phyloP scores from a whole-genome alignment of 2,888 invertebrate genomes.

The Caenorhabditis becei region DNA sequence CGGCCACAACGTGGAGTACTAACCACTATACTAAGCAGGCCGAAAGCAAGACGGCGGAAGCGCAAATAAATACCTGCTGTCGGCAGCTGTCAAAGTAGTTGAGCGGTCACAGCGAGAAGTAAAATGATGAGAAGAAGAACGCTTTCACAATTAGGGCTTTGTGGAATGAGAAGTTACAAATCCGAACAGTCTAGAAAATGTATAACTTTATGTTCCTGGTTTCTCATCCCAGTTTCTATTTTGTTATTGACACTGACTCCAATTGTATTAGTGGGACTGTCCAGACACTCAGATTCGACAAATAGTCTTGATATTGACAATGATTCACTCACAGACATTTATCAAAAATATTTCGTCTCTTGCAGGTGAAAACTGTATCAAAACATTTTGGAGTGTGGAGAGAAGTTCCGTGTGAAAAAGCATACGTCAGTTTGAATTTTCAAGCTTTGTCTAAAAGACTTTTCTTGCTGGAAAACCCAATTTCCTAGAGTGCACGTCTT shows the following conservation, averaged over 20 bases:
- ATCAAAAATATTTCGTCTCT: not conserved
- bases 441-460: not conserved
- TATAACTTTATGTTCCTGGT: not conserved
- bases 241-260: not conserved
- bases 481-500: slow-evolving; percentile 46
- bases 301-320: slow-evolving; percentile 1
- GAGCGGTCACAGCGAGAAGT: not conserved
- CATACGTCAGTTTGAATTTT: not conserved
- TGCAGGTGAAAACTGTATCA: not conserved
- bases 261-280: not conserved
- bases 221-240: not conserved
- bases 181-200: slow-evolving; percentile 2
- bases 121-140: no score
- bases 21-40: slow-evolving; percentile 77
- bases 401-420: not conserved
- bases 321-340: not conserved
- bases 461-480: slow-evolving; percentile 20
- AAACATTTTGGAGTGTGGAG: not conserved
- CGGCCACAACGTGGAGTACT: slow-evolving; percentile 80
- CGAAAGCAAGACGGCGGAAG: slow-evolving; percentile 27
- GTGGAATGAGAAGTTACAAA: no score
- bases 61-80: slow-evolving; percentile 29
- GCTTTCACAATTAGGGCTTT: no score
- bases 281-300: not conserved
- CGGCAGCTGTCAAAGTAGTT: not conserved